Percentiles rank a stretch among this genome's conserved stretches.
Evolutionary conservation across 2,888 invertebrate species (phyloP).

Genomic region (Noctua janthe): DNA sequence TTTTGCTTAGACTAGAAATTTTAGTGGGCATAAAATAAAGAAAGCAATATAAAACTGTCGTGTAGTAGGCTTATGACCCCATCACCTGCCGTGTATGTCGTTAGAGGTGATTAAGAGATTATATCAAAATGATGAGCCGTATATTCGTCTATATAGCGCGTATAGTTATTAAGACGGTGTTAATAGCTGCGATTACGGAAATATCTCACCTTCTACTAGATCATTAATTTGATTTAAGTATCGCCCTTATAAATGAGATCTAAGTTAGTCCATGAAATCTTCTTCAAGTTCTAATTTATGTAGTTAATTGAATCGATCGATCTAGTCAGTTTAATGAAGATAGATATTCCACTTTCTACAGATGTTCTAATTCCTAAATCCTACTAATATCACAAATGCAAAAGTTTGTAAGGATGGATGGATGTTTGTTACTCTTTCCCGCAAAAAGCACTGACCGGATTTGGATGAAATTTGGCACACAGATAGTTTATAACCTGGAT

Average conservation of each 20-base stretch:
- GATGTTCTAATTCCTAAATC: not conserved
- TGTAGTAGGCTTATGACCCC: slow-evolving; percentile 8
- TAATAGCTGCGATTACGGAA: slow-evolving; percentile 45
- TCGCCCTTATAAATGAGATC: not conserved
- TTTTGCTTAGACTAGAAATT: not conserved
- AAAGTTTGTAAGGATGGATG: too few relatives aligned
- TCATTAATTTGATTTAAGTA: slow-evolving; percentile 37
- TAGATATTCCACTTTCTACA: not conserved
- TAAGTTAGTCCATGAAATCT: slow-evolving; percentile 8
- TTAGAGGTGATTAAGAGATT: slow-evolving; percentile 52
- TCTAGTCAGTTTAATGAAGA: slow-evolving; percentile 13
- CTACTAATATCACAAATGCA: not conserved
- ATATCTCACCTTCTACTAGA: slow-evolving; percentile 9
- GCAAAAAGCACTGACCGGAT: too few relatives aligned
- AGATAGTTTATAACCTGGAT: too few relatives aligned
- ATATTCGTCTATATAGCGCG: slow-evolving; percentile 12
- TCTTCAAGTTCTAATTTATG: slow-evolving; percentile 13
- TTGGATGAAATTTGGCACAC: too few relatives aligned
- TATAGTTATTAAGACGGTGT: slow-evolving; percentile 22
- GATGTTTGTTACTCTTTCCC: too few relatives aligned
- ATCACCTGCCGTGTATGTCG: slow-evolving; percentile 29
- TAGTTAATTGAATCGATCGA: slow-evolving; percentile 8
- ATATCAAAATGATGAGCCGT: slow-evolving; percentile 43
- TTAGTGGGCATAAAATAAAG: slow-evolving; percentile 26
- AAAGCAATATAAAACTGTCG: slow-evolving; percentile 16